phyloP scores from a whole-genome alignment of 1,140 invertebrate species.

The Polypedilum vanderplanki region DNA sequence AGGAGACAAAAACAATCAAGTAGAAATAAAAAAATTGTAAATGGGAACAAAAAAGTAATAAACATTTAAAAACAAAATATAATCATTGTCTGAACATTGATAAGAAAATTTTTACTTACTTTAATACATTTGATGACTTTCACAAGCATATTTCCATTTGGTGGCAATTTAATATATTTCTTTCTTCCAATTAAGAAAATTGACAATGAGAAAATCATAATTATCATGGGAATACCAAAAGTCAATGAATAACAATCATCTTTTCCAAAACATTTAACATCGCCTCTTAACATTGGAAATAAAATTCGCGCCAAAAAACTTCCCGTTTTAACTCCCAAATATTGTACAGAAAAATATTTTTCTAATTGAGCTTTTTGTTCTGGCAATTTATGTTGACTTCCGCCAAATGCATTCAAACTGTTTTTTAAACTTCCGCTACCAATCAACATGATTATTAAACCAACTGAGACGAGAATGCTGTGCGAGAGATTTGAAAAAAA shows the following conservation, averaged over 20 bases:
- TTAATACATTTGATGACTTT: constrained; percentile 39
- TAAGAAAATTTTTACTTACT: neutral
- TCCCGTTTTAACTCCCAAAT: constrained; percentile 57
- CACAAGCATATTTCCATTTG: constrained; percentile 51
- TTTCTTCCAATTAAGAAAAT: constrained; percentile 51
- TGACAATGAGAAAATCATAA: constrained; percentile 50
- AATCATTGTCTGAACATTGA: neutral
- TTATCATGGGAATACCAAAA: constrained; percentile 55
- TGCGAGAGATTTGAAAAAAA: neutral
- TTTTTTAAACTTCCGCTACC: constrained; percentile 66
- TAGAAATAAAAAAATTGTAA: too few relatives aligned
- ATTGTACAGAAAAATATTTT: constrained; percentile 58
- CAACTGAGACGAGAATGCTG: constrained; percentile 42
- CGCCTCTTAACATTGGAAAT: constrained; percentile 51
- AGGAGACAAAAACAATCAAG: too few relatives aligned
- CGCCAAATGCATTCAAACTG: constrained; percentile 64
- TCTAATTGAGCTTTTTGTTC: constrained; percentile 43
- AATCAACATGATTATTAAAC: constrained; percentile 50
- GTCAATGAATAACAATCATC: constrained; percentile 56
- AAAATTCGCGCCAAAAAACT: constrained; percentile 53
- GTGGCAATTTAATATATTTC: constrained; percentile 48
- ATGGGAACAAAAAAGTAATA: too few relatives aligned
- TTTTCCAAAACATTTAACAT: constrained; percentile 51
- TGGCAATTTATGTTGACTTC: constrained; percentile 53
- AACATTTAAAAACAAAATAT: too few relatives aligned